A percentile compares a stretch with the other conserved stretches of the same genome.
Evolutionary conservation across 2,888 invertebrate species (phyloP).

Genomic region (Deilephila porcellus): DNA sequence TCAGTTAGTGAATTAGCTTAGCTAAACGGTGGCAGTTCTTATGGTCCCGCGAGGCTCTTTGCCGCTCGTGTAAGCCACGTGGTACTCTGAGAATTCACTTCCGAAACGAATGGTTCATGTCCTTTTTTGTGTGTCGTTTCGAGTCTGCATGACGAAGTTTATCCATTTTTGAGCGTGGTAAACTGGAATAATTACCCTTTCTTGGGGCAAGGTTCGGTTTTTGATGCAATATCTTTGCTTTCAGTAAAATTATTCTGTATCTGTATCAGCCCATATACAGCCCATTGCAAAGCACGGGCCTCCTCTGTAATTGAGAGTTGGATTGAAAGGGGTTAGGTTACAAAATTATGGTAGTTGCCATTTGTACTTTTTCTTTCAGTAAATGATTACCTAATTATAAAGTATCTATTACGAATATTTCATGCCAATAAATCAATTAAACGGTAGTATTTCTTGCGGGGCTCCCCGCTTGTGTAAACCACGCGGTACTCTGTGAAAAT

Average conservation of each 20-base stretch:
- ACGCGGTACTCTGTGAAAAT: slow-evolving; percentile 44
- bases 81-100: slow-evolving; percentile 50
- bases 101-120: slow-evolving; percentile 32
- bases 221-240: no score
- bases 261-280: no score
- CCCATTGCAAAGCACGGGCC: no score
- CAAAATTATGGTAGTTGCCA: no score
- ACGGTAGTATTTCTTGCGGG: slow-evolving; percentile 7
- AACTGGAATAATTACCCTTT: not conserved
- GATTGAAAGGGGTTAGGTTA: no score
- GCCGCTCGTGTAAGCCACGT: slow-evolving; percentile 1
- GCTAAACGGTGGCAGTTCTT: slow-evolving; percentile 20
- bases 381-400: no score
- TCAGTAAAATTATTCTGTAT: no score
- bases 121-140: not conserved
- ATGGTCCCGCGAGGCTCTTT: not conserved
- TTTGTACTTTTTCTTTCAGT: no score
- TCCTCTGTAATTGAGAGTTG: no score
- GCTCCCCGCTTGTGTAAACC: slow-evolving; percentile 18
- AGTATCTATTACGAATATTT: no score
- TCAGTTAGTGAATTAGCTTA: slow-evolving; percentile 24
- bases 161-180: not conserved
- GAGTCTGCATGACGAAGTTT: no score
- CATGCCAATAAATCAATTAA: not conserved
- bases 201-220: no score